A percentile compares a stretch with the other conserved stretches of the same genome.
Conservation (phyloP, 2,797 vertebrate genomes). For the Phoeniculus purpureus region DNA sequence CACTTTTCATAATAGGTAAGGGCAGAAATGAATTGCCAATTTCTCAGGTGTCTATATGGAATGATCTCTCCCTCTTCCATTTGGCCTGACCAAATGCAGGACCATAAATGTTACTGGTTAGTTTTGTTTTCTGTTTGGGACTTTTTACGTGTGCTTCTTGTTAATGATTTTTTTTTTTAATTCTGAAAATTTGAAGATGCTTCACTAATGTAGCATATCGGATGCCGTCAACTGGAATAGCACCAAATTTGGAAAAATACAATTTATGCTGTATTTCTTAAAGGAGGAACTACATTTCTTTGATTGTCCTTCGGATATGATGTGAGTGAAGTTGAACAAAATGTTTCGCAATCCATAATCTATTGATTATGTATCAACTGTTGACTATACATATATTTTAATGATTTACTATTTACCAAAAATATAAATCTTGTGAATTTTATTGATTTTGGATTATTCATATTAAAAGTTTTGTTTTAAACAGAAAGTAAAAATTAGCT, state of each 20-base stretch:
- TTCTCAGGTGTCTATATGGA: neutral
- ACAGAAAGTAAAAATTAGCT: neutral
- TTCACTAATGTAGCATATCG: neutral
- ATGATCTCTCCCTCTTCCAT: neutral
- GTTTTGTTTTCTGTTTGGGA: neutral
- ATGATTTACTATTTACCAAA: neutral
- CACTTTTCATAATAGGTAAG: neutral
- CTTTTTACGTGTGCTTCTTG: neutral
- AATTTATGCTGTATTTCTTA: neutral
- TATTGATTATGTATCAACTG: neutral
- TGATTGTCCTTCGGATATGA: neutral
- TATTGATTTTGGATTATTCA: neutral
- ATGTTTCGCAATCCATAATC: neutral
- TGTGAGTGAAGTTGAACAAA: neutral
- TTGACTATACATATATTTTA: neutral
- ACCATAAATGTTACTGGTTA: neutral
- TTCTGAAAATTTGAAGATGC: neutral
- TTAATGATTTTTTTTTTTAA: neutral
- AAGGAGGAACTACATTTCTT: neutral
- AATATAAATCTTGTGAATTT: neutral
- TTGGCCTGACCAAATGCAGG: neutral
- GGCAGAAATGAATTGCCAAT: neutral
- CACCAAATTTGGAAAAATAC: neutral
- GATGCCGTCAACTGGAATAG: accelerated
- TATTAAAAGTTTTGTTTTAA: neutral